phyloP scores from a whole-genome alignment of 1,140 invertebrate genomes.

The Anastrepha obliqua region DNA sequence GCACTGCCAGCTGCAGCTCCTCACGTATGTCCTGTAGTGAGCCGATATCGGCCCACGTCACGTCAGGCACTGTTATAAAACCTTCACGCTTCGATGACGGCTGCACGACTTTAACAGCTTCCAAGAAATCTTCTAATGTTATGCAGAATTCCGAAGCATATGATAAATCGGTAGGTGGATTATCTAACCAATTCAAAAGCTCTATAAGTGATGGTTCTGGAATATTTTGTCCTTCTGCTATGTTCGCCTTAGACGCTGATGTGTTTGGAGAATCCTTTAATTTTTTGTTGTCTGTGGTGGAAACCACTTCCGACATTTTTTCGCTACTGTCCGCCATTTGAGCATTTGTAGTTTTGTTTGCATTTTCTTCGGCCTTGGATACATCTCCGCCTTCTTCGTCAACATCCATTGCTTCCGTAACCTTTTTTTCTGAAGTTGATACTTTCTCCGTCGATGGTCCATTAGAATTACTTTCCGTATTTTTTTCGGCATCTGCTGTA shows the following conservation, averaged over 20 bases:
- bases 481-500: conserved; percentile 63
- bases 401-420: neutral
- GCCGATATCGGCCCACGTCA: conserved; percentile 98
- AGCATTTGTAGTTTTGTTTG: neutral
- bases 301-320: neutral
- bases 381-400: neutral
- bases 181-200: conserved; percentile 77
- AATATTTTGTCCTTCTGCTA: conserved; percentile 50
- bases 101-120: conserved; percentile 87
- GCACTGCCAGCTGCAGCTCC: conserved; percentile 91
- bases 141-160: conserved; percentile 78
- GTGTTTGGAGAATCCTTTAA: neutral
- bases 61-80: conserved; percentile 97
- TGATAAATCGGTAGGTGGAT: conserved; percentile 67
- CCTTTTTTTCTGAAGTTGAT: conserved; percentile 31
- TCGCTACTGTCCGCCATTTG: conserved; percentile 17
- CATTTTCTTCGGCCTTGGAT: neutral
- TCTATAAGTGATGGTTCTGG: conserved; percentile 69
- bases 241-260: neutral
- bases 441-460: conserved; percentile 39
- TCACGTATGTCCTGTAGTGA: conserved; percentile 91
- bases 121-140: conserved; percentile 84
- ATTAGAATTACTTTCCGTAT: neutral
- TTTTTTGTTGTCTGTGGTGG: neutral
- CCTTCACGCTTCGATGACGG: conserved; percentile 98